Percentiles rank a stretch among this genome's conserved stretches.
phyloP scores from a whole-genome alignment of 2,888 invertebrate species.

The Toxonevra muliebris region DNA sequence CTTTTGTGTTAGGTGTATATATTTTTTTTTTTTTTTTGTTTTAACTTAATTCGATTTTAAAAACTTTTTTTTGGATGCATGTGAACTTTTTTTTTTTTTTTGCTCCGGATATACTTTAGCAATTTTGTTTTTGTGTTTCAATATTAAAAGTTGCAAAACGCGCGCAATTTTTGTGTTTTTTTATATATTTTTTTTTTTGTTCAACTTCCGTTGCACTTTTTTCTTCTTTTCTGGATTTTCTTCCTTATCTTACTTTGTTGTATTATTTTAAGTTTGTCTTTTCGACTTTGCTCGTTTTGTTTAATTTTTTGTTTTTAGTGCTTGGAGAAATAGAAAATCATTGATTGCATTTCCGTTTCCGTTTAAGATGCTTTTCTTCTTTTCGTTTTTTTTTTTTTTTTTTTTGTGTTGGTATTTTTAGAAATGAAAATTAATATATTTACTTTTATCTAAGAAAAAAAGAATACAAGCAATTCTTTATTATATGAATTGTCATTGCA shows the following conservation, averaged over 20 bases:
- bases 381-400: not conserved
- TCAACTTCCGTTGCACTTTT: constrained; percentile 1
- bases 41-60: too few relatives aligned
- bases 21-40: too few relatives aligned
- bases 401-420: not conserved
- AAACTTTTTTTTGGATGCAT: too few relatives aligned
- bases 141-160: not conserved
- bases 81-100: too few relatives aligned
- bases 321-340: constrained; percentile 14
- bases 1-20: too few relatives aligned
- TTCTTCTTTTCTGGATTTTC: not conserved
- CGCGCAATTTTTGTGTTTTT: not conserved
- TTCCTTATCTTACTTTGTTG: not conserved
- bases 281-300: not conserved
- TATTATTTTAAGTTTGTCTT: not conserved
- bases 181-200: not conserved
- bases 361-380: constrained; percentile 15
- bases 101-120: too few relatives aligned
- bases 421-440: not conserved
- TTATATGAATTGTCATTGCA: too few relatives aligned
- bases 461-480: too few relatives aligned
- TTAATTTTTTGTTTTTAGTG: not conserved
- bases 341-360: constrained; percentile 31
- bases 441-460: too few relatives aligned
- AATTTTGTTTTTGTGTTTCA: too few relatives aligned